Conservation (phyloP, 2,797 vertebrate genomes). For the Erpetoichthys calabaricus region DNA sequence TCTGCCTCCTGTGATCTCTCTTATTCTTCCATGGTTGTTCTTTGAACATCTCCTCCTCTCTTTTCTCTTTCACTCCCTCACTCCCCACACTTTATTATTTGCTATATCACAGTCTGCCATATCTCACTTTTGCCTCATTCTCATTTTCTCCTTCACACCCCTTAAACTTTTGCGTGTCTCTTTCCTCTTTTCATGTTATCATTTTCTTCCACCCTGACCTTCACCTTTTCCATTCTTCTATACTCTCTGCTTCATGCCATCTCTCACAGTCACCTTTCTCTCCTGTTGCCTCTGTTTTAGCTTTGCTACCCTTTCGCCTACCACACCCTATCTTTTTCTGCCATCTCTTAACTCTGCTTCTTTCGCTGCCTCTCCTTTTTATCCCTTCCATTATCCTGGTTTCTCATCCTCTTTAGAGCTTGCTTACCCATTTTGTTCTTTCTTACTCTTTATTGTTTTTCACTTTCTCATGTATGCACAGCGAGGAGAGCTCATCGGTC, state of each 20-base stretch:
- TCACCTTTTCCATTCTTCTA: not conserved
- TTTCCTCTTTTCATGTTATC: not conserved
- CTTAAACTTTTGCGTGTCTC: not conserved
- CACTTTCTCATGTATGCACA: conserved; percentile 19
- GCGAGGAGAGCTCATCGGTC: conserved; percentile 74
- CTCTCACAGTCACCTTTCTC: not conserved
- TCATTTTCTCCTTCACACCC: not conserved
- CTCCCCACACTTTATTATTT: too few relatives aligned
- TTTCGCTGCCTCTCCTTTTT: not conserved
- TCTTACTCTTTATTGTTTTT: not conserved
- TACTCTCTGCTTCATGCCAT: not conserved
- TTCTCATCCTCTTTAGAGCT: not conserved
- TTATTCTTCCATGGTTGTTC: too few relatives aligned
- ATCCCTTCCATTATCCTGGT: not conserved
- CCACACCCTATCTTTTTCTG: too few relatives aligned
- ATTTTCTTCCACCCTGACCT: not conserved
- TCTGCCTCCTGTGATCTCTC: too few relatives aligned
- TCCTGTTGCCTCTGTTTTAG: conserved; percentile 6
- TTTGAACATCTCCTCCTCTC: too few relatives aligned
- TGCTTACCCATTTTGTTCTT: not conserved
- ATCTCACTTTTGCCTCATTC: not conserved
- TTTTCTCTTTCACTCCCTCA: too few relatives aligned
- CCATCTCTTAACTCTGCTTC: not conserved
- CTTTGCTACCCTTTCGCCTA: conserved; percentile 7
- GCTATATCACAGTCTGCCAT: too few relatives aligned